Percentiles rank a stretch among this genome's conserved stretches.
These are phyloP conservation scores for Sparus aurata DNA, from an alignment of 2,797 vertebrate genomes.

Conservation along the genomic window DNA sequence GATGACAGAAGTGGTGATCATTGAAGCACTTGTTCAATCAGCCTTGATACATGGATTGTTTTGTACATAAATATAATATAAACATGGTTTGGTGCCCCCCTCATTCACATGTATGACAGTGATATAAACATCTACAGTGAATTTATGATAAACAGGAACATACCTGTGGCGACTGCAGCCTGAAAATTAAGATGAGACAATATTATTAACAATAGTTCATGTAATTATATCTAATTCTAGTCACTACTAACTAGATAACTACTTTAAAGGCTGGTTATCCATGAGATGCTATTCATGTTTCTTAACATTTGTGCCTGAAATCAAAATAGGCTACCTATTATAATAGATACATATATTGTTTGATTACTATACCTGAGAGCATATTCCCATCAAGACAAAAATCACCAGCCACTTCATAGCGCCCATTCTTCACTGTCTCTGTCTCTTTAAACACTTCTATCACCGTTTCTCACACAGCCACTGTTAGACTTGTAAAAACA, in stretches of 20 bases:
- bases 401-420: constrained; percentile 64
- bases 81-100: background rate
- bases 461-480: constrained; percentile 34
- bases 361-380: constrained; percentile 78
- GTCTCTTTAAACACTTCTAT: constrained; percentile 29
- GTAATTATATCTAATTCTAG: background rate
- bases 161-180: constrained; percentile 82
- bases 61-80: background rate
- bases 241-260: background rate
- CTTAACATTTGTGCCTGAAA: background rate
- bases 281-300: background rate
- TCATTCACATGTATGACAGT: constrained; percentile 1
- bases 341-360: background rate
- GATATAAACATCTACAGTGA: background rate
- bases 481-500: constrained; percentile 27
- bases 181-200: constrained; percentile 77
- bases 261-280: background rate
- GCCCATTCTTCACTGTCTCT: constrained; percentile 65
- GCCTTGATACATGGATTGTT: background rate
- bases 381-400: constrained; percentile 67
- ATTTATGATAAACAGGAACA: constrained; percentile 12
- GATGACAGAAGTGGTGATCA: background rate
- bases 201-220: constrained; percentile 8
- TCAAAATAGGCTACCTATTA: background rate
- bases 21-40: background rate